Conservation (phyloP, 2,888 invertebrate genomes). For the Slavum lentiscoides region DNA sequence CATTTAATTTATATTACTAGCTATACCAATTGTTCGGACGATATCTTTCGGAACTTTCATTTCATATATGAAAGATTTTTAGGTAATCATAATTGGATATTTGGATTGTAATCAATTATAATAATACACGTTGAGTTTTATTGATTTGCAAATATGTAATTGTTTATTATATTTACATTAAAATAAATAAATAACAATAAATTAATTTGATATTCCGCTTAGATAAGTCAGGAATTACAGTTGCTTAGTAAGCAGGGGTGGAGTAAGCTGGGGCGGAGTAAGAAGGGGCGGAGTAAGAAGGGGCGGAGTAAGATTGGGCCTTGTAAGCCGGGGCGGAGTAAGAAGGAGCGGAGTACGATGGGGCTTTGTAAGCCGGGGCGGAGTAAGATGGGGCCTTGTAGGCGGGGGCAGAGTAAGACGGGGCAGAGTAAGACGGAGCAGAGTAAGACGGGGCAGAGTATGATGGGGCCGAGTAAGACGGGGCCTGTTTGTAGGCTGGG, state of each 20-base stretch:
- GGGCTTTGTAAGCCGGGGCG: conserved; percentile 54
- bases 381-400: conserved; percentile 56
- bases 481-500: conserved; percentile 42
- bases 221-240: not conserved
- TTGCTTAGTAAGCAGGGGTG: conserved; percentile 53
- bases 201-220: conserved; percentile 26
- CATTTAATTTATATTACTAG: not conserved
- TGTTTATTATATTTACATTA: conserved; percentile 51
- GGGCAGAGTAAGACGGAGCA: conserved; percentile 59
- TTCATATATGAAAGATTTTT: no score
- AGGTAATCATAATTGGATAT: not conserved
- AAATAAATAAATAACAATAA: conserved; percentile 53
- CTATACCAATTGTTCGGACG: not conserved
- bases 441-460: conserved; percentile 56
- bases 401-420: conserved; percentile 31
- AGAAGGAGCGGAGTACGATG: conserved; percentile 54
- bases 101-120: conserved; percentile 11
- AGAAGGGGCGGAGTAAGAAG: conserved; percentile 48
- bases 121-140: not conserved
- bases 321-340: conserved; percentile 54
- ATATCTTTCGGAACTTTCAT: not conserved
- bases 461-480: conserved; percentile 47
- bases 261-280: conserved; percentile 53
- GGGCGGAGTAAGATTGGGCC: conserved; percentile 30
- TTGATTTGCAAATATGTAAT: conserved; percentile 37